phyloP scores from a whole-genome alignment of 2,888 invertebrate species.

The Cordilura impudica region DNA sequence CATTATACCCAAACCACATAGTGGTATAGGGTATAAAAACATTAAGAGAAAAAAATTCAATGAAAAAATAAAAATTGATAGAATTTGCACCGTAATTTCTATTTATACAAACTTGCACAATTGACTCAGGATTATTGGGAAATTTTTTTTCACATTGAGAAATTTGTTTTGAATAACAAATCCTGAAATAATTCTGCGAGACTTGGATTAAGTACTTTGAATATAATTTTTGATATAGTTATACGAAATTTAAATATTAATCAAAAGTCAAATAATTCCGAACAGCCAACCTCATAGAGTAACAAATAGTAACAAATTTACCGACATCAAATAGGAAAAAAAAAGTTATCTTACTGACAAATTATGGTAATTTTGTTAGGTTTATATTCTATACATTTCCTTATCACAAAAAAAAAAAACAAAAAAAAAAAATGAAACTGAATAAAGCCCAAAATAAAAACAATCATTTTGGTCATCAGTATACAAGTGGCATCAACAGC shows the following conservation, averaged over 20 bases:
- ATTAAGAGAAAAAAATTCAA: too few relatives aligned
- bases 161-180: too few relatives aligned
- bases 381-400: neutral
- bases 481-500: neutral
- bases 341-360: conserved; percentile 46
- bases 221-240: too few relatives aligned
- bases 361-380: conserved; percentile 47
- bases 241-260: conserved; percentile 2
- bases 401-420: conserved; percentile 23
- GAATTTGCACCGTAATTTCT: too few relatives aligned
- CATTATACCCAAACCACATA: too few relatives aligned
- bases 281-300: neutral
- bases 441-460: conserved; percentile 4
- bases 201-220: too few relatives aligned
- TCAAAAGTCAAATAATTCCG: conserved; percentile 6
- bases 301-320: neutral
- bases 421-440: neutral
- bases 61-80: too few relatives aligned
- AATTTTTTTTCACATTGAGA: too few relatives aligned
- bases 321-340: neutral
- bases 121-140: too few relatives aligned
- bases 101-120: too few relatives aligned
- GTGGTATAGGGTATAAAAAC: too few relatives aligned
- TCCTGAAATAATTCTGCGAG: too few relatives aligned
- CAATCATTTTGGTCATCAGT: conserved; percentile 11